phyloP scores from a whole-genome alignment of 2,888 invertebrate species.

The Limenitis arthemis region DNA sequence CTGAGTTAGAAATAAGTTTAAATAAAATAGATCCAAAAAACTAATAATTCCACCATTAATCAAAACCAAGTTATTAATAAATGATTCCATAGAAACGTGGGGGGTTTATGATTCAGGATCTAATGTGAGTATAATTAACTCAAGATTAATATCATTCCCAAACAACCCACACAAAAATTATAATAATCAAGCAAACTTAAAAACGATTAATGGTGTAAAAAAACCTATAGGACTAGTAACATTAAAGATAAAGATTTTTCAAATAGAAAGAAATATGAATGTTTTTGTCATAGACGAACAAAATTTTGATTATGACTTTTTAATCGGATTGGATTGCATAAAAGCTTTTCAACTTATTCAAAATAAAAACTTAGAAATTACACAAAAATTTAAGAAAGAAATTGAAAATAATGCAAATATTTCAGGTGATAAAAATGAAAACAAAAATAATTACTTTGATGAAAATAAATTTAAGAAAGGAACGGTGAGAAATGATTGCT shows the following conservation, averaged over 20 bases:
- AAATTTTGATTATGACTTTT: constrained; percentile 29
- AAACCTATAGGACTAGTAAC: constrained; percentile 17
- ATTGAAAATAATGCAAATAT: background rate
- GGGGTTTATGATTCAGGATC: constrained; percentile 34
- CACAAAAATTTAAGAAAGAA: constrained; percentile 3
- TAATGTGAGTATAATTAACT: constrained; percentile 31
- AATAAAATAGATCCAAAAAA: constrained; percentile 23
- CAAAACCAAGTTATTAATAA: constrained; percentile 24
- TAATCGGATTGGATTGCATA: constrained; percentile 28
- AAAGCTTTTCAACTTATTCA: constrained; percentile 26
- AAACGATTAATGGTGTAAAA: constrained; percentile 22
- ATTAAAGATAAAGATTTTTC: constrained; percentile 23
- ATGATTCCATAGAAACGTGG: constrained; percentile 22
- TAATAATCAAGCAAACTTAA: constrained; percentile 16
- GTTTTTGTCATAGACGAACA: constrained; percentile 25
- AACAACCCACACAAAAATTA: background rate
- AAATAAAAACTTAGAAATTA: constrained; percentile 26
- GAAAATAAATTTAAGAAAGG: background rate
- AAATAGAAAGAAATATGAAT: constrained; percentile 22
- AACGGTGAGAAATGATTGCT: background rate
- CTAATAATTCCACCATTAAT: too few species aligned
- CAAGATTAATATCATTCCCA: constrained; percentile 21
- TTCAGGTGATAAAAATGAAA: background rate
- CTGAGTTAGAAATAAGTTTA: constrained; percentile 16
- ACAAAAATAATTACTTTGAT: background rate